Conservation (phyloP, 2,113 vertebrate species). For the Mustelus asterias region DNA sequence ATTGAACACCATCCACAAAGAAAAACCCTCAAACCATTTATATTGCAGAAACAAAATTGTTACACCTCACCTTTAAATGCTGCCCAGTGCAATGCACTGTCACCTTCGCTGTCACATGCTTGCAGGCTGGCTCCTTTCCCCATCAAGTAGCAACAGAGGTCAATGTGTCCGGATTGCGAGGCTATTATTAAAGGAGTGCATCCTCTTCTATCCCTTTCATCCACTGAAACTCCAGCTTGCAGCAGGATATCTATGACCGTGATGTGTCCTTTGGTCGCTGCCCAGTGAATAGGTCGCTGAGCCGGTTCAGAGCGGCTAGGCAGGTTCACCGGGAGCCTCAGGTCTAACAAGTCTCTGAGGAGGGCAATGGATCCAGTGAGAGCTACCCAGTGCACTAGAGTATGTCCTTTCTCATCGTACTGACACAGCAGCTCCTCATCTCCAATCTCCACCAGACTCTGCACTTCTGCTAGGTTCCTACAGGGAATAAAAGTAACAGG, state of each 20-base stretch:
- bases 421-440: conserved; percentile 9
- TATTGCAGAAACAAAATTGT: conserved; percentile 27
- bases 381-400: conserved; percentile 39
- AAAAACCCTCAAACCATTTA: neutral
- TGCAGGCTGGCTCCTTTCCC: conserved; percentile 41
- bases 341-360: conserved; percentile 37
- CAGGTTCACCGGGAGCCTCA: conserved; percentile 38
- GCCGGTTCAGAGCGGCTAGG: conserved; percentile 41
- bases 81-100: conserved; percentile 45
- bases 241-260: conserved; percentile 38
- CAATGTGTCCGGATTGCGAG: conserved; percentile 42
- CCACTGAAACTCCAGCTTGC: conserved; percentile 42
- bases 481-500: neutral
- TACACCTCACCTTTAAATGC: conserved; percentile 43
- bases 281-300: conserved; percentile 42
- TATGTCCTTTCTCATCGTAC: conserved; percentile 22
- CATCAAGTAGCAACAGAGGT: conserved; percentile 41
- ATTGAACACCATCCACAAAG: neutral
- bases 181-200: conserved; percentile 42
- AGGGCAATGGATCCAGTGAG: conserved; percentile 33
- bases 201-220: conserved; percentile 43
- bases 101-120: conserved; percentile 39
- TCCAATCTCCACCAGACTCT: conserved; percentile 33
- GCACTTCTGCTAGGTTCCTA: conserved; percentile 38
- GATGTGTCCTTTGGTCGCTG: conserved; percentile 40